phyloP scores from a whole-genome alignment of 2,888 invertebrate genomes.

The Cosmia trapezina region DNA sequence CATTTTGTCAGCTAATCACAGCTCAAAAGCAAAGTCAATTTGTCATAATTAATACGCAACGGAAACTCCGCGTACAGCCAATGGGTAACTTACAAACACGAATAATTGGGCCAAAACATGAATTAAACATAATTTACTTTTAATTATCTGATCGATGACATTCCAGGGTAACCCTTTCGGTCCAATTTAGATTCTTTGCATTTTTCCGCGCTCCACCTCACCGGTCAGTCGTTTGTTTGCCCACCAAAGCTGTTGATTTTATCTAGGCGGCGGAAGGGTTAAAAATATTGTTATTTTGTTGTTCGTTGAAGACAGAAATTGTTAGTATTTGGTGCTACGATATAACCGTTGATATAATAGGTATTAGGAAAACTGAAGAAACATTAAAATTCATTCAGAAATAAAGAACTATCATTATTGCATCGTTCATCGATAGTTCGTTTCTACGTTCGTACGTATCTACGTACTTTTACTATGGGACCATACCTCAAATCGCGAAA shows the following conservation, averaged over 20 bases:
- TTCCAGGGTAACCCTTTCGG: conserved; percentile 76
- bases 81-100: conserved; percentile 50
- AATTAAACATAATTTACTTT: conserved; percentile 73
- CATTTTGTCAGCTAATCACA: conserved; percentile 49
- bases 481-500: no score
- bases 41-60: conserved; percentile 70
- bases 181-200: conserved; percentile 78
- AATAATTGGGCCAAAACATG: conserved; percentile 72
- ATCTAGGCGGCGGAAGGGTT: conserved; percentile 64
- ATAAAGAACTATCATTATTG: no score
- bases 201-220: conserved; percentile 51
- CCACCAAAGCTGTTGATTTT: conserved; percentile 69
- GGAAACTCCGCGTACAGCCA: conserved; percentile 56
- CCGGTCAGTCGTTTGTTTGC: conserved; percentile 57
- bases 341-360: not conserved
- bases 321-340: not conserved
- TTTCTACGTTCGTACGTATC: no score
- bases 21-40: conserved; percentile 62
- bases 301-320: not conserved
- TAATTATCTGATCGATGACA: conserved; percentile 74
- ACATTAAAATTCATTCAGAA: no score
- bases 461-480: no score
- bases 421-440: no score
- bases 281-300: conserved; percentile 35
- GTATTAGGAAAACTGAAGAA: no score